phyloP scores from a whole-genome alignment of 1,140 invertebrate genomes.

The Drosophila seguyi region DNA sequence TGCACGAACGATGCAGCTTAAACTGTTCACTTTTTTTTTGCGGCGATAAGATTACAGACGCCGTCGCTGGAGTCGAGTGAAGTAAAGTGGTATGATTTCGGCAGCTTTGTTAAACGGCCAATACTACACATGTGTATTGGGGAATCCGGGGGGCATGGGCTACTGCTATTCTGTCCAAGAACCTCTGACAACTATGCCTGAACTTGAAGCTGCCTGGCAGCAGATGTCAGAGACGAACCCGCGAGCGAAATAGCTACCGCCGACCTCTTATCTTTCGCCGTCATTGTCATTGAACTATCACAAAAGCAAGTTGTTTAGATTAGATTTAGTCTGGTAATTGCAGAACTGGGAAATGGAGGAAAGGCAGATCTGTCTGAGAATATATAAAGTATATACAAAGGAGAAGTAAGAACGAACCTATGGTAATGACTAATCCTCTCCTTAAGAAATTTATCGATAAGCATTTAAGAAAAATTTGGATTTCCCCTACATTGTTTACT shows the following conservation, averaged over 20 bases:
- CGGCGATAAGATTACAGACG: slow-evolving; percentile 68
- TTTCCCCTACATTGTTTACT: not conserved
- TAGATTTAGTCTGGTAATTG: slow-evolving; percentile 39
- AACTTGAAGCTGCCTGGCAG: slow-evolving; percentile 14
- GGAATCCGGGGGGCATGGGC: slow-evolving; percentile 14
- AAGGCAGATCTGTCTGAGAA: not conserved
- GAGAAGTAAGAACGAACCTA: not conserved
- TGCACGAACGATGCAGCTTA: slow-evolving; percentile 77
- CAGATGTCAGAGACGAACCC: slow-evolving; percentile 14
- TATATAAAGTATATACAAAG: not conserved
- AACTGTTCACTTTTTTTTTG: slow-evolving; percentile 71
- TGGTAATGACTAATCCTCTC: not conserved
- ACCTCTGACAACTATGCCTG: slow-evolving; percentile 3
- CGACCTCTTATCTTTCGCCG: slow-evolving; percentile 32
- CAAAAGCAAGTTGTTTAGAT: slow-evolving; percentile 25
- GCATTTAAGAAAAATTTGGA: no score
- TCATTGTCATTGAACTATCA: slow-evolving; percentile 49
- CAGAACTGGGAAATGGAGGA: no score
- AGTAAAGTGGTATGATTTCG: slow-evolving; percentile 19
- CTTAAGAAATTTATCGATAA: not conserved
- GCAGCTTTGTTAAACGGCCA: slow-evolving; percentile 54
- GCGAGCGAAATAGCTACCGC: slow-evolving; percentile 6
- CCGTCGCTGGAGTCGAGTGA: not conserved
- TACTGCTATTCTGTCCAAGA: not conserved
- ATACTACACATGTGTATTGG: slow-evolving; percentile 39